phyloP scores from a whole-genome alignment of 2,888 invertebrate genomes.

The Orchesellides sinensis region DNA sequence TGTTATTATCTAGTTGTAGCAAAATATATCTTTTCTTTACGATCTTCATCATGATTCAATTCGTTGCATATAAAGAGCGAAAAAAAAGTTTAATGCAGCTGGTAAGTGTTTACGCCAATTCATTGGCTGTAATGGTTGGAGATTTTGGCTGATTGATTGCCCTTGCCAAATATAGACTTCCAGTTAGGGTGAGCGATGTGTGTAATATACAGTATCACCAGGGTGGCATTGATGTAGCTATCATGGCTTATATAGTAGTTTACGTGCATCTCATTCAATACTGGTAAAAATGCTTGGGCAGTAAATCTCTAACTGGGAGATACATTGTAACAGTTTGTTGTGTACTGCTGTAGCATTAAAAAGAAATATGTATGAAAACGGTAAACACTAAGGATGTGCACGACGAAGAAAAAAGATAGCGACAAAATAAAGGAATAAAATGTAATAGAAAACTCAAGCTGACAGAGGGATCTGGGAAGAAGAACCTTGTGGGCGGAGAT shows the following conservation, averaged over 20 bases:
- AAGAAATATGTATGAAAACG: too few relatives aligned
- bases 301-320: not conserved
- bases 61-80: constrained; percentile 35
- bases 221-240: constrained; percentile 38
- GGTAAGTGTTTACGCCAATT: constrained; percentile 57
- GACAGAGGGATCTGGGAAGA: too few relatives aligned
- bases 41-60: constrained; percentile 64
- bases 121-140: constrained; percentile 60
- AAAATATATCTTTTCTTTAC: not conserved
- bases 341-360: not conserved
- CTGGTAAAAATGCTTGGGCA: not conserved
- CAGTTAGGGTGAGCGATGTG: constrained; percentile 45
- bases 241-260: constrained; percentile 13
- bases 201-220: constrained; percentile 23
- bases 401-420: too few relatives aligned
- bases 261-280: not conserved
- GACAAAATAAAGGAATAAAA: too few relatives aligned
- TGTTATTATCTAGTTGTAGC: not conserved
- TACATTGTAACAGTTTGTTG: too few relatives aligned
- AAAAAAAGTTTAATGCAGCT: constrained; percentile 55
- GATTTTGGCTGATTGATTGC: constrained; percentile 67
- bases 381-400: too few relatives aligned
- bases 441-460: too few relatives aligned
- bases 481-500: too few relatives aligned
- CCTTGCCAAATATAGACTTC: constrained; percentile 56